phyloP scores from a whole-genome alignment of 2,113 vertebrate genomes.

The Buteo buteo region DNA sequence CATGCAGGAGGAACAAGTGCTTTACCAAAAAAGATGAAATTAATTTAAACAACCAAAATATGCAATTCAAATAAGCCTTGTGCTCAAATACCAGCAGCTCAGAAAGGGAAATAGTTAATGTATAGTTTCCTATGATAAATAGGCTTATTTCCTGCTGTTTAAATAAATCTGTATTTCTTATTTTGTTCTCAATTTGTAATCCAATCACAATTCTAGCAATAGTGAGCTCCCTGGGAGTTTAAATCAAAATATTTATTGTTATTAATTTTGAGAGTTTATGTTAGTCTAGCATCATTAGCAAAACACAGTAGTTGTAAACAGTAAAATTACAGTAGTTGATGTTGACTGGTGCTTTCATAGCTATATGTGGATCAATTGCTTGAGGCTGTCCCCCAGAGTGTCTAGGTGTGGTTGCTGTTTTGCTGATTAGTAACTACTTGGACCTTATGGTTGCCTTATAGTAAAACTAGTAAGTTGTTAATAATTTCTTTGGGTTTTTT shows the following conservation, averaged over 20 bases:
- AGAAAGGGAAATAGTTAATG: not conserved
- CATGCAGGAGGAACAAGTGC: not conserved
- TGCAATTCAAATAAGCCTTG: not conserved
- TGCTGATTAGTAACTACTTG: not conserved
- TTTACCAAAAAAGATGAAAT: not conserved
- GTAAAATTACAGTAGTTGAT: not conserved
- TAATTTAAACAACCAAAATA: not conserved
- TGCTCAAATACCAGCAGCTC: not conserved
- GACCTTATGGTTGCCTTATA: not conserved
- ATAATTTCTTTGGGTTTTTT: not conserved
- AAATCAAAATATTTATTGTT: slow-evolving; percentile 50
- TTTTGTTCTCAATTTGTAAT: slow-evolving; percentile 28
- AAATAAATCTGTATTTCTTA: not conserved
- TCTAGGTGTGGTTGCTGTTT: not conserved
- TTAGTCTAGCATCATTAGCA: not conserved
- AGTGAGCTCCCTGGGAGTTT: slow-evolving; percentile 18
- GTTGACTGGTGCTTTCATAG: not conserved
- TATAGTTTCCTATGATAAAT: not conserved
- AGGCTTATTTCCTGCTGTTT: not conserved
- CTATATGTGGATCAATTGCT: rapidly evolving
- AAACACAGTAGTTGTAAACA: not conserved
- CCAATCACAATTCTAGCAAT: not conserved
- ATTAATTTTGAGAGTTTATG: not conserved
- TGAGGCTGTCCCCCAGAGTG: not conserved
- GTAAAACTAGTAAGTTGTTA: not conserved